These are phyloP conservation scores for Sebastes kiyomatsui DNA, from an alignment of 2,797 vertebrate genomes.

Conservation along the genomic window DNA sequence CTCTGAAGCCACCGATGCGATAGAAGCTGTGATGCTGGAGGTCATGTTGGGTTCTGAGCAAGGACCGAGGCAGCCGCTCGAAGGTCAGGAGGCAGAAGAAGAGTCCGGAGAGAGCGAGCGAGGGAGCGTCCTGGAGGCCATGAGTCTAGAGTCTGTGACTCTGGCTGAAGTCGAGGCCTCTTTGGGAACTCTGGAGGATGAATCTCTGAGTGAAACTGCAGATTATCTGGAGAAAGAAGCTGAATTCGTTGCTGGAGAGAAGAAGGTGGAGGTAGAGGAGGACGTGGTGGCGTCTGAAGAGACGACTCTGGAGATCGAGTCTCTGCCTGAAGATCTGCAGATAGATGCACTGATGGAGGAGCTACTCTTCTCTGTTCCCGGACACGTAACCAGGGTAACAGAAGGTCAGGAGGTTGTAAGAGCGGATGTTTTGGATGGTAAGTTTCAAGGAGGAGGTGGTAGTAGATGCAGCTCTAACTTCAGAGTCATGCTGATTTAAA, in stretches of 20 bases:
- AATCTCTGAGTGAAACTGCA: background rate
- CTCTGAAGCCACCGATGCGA: constrained; percentile 12
- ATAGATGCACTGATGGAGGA: constrained; percentile 21
- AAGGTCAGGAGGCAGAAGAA: background rate
- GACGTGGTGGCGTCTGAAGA: background rate
- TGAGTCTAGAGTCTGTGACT: constrained; percentile 29
- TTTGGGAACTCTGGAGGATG: background rate
- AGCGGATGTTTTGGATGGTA: constrained; percentile 10
- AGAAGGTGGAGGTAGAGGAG: background rate
- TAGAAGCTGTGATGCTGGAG: constrained; percentile 14
- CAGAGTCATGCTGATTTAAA: background rate
- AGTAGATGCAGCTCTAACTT: background rate
- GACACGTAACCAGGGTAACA: background rate
- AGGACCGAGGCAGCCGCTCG: background rate
- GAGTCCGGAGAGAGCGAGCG: background rate
- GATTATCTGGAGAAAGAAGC: constrained; percentile 28
- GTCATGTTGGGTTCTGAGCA: constrained; percentile 23
- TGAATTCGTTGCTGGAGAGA: background rate
- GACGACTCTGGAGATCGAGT: background rate
- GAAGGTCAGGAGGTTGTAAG: background rate
- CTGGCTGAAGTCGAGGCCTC: constrained; percentile 24
- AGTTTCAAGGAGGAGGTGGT: background rate
- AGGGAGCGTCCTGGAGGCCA: background rate
- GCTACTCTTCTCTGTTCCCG: constrained; percentile 7
- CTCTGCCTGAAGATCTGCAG: constrained; percentile 20